Percentiles rank a stretch among this genome's conserved stretches.
Conservation (phyloP, 2,113 vertebrate species). For the Phoxinus phoxinus region DNA sequence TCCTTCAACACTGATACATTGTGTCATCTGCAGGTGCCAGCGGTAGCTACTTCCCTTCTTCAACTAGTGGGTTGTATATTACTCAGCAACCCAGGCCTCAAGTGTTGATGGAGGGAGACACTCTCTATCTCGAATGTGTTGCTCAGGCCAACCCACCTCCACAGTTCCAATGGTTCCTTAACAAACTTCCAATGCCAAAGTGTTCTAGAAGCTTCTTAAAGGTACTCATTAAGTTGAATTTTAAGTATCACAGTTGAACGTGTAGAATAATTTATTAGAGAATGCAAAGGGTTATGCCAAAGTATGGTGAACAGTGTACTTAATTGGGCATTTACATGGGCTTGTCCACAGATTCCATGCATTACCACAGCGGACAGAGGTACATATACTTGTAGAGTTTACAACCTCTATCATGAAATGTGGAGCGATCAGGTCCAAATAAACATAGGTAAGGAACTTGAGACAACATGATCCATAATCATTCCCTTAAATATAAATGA, state of each 20-base stretch:
- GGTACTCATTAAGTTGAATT: constrained; percentile 59
- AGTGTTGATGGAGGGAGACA: constrained; percentile 76
- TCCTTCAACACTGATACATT: background rate
- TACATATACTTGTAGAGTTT: constrained; percentile 79
- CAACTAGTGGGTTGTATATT: constrained; percentile 72
- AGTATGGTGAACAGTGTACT: background rate
- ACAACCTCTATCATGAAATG: constrained; percentile 80
- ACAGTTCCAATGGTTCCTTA: constrained; percentile 85
- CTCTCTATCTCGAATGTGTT: constrained; percentile 74
- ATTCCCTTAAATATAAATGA: background rate
- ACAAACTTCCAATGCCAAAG: constrained; percentile 66
- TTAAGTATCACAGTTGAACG: background rate
- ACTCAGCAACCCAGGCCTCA: constrained; percentile 71
- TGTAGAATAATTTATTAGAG: background rate
- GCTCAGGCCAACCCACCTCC: constrained; percentile 79
- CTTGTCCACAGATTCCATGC: constrained; percentile 67
- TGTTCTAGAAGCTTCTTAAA: constrained; percentile 65
- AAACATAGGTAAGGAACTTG: constrained; percentile 74
- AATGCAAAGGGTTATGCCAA: too few species aligned
- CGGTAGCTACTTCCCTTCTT: constrained; percentile 53
- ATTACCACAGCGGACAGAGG: constrained; percentile 84
- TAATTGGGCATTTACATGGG: background rate
- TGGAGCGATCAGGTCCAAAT: constrained; percentile 78
- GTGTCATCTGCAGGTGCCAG: background rate
- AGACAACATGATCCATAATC: constrained; percentile 25